Percentiles rank a stretch among this genome's conserved stretches.
These are phyloP conservation scores for Hirtodrosophila histrioides DNA, from an alignment of 2,888 invertebrate species.

Conservation along the genomic window DNA sequence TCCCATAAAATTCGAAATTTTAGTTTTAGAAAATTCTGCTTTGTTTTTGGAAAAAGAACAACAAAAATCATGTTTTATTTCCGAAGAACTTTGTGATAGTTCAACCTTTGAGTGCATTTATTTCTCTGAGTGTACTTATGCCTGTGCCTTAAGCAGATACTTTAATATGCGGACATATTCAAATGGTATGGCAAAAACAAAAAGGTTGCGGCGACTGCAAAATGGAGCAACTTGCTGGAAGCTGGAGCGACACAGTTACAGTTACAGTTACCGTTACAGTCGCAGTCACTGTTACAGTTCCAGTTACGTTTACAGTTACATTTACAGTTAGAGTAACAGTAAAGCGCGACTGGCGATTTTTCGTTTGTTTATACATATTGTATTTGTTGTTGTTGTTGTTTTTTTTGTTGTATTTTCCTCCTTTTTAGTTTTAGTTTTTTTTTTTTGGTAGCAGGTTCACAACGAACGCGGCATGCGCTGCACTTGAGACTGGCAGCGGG, in stretches of 20 bases:
- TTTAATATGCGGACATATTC: no score
- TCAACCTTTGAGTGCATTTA: no score
- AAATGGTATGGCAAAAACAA: no score
- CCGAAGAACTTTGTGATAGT: no score
- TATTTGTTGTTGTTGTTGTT: not conserved
- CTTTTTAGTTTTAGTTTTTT: slow-evolving; percentile 13
- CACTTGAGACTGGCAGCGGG: slow-evolving; percentile 41
- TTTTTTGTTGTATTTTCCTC: slow-evolving; percentile 11
- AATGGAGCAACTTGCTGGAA: no score
- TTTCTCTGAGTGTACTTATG: no score
- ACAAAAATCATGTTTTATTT: no score
- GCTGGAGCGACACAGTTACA: slow-evolving; percentile 19
- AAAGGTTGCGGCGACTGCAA: no score
- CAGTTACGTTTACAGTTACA: slow-evolving; percentile 25
- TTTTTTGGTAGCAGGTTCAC: slow-evolving; percentile 66
- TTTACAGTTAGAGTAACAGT: slow-evolving; percentile 32
- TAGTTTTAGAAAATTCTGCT: no score
- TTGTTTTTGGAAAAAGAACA: no score
- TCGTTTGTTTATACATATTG: slow-evolving; percentile 28
- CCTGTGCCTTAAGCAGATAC: no score
- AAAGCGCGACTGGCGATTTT: slow-evolving; percentile 50
- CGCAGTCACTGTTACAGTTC: slow-evolving; percentile 27
- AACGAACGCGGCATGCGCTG: slow-evolving; percentile 62
- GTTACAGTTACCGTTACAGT: slow-evolving; percentile 26
- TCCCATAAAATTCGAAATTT: no score